A percentile compares a stretch with the other conserved stretches of the same genome.
Conservation (phyloP, 2,797 vertebrate species). For the Buceros bicornis region DNA sequence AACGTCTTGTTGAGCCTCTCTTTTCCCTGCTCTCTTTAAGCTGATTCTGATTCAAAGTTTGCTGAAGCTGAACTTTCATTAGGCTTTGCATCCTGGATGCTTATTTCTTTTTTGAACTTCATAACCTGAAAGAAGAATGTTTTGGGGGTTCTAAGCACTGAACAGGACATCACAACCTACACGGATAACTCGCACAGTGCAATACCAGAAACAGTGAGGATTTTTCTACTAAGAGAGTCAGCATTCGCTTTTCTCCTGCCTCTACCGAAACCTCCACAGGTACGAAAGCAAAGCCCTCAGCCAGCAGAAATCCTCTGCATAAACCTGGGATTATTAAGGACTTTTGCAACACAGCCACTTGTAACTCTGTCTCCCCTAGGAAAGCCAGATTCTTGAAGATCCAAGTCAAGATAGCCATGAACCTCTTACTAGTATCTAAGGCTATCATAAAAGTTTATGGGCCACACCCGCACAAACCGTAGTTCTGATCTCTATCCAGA, state of each 20-base stretch:
- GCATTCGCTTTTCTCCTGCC: background rate
- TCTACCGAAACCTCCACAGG: background rate
- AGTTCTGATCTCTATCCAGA: constrained; percentile 20
- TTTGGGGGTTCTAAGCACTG: background rate
- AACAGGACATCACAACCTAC: background rate
- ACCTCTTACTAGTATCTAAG: background rate
- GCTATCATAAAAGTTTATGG: constrained; percentile 52
- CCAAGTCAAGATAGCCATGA: constrained; percentile 34
- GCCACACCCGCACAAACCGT: background rate
- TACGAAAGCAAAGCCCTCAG: background rate
- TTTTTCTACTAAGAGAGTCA: background rate
- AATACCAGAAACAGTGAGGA: background rate
- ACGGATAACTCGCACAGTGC: background rate
- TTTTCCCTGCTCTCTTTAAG: background rate
- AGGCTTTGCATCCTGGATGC: background rate
- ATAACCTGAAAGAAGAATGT: background rate
- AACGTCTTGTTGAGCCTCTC: background rate
- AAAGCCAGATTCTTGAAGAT: constrained; percentile 10
- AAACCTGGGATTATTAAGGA: background rate
- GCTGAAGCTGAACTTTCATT: background rate
- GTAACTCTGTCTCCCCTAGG: background rate
- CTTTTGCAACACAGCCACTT: constrained; percentile 38
- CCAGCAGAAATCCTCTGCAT: background rate
- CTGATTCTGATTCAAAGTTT: background rate
- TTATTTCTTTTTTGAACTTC: background rate